A percentile compares a stretch with the other conserved stretches of the same genome.
Evolutionary conservation across 1,140 invertebrate species (phyloP).

Genomic region (Hermetia illucens): DNA sequence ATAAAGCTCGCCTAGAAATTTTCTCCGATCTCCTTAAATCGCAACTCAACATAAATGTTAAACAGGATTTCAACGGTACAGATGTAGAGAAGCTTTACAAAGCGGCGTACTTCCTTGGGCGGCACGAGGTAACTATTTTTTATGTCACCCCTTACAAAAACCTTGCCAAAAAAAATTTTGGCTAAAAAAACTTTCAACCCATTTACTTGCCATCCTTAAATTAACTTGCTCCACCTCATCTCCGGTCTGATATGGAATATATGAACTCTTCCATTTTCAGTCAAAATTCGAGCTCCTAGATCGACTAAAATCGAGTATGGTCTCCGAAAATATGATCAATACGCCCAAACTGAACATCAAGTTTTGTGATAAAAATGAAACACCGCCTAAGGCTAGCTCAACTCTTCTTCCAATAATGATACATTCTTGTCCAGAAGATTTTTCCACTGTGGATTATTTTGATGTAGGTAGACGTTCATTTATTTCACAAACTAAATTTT

Average conservation of each 20-base stretch:
- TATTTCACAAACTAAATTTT: constrained; percentile 8
- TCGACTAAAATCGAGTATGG: constrained; percentile 35
- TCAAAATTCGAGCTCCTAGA: constrained; percentile 46
- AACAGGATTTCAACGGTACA: constrained; percentile 12
- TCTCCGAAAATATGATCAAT: constrained; percentile 38
- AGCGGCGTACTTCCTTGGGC: constrained; percentile 59
- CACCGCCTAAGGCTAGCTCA: constrained; percentile 34
- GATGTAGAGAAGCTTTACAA: constrained; percentile 31
- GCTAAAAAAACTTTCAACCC: no score
- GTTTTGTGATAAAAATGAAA: constrained; percentile 42
- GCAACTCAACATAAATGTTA: constrained; percentile 53
- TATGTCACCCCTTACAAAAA: no score
- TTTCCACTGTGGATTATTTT: constrained; percentile 69
- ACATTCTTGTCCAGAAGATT: constrained; percentile 62
- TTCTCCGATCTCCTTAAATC: constrained; percentile 56
- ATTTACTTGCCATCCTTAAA: no score
- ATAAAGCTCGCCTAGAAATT: constrained; percentile 58
- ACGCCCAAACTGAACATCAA: constrained; percentile 41
- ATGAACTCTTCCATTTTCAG: no score
- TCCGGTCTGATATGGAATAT: no score
- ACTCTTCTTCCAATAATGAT: constrained; percentile 50
- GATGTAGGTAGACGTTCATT: constrained; percentile 38
- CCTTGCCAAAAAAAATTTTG: no score
- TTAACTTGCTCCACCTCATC: background rate
- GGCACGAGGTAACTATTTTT: constrained; percentile 59